Conservation (phyloP, 1,140 invertebrate species). For the Euschistus heros region DNA sequence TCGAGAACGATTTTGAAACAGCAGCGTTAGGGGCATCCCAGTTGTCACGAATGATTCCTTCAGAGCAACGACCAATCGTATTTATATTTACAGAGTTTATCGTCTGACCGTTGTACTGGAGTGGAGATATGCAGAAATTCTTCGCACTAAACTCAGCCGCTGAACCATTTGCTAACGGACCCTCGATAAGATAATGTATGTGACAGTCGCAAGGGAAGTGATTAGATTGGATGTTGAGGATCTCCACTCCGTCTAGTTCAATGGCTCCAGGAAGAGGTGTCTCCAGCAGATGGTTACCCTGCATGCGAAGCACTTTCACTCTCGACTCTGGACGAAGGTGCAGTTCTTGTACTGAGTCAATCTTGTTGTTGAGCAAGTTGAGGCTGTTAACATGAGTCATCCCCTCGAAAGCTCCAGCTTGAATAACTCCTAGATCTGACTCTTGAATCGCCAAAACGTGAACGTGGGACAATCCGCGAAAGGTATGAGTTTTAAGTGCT, state of each 20-base stretch:
- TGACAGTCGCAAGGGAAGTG: slow-evolving; percentile 78
- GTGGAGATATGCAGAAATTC: slow-evolving; percentile 73
- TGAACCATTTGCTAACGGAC: slow-evolving; percentile 55
- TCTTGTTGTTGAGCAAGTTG: slow-evolving; percentile 71
- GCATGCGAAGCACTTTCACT: slow-evolving; percentile 55
- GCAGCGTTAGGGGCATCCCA: slow-evolving; percentile 37
- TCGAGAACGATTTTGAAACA: not conserved
- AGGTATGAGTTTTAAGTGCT: slow-evolving; percentile 55
- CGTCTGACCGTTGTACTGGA: slow-evolving; percentile 63
- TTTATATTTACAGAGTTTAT: slow-evolving; percentile 59
- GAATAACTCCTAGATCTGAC: slow-evolving; percentile 62
- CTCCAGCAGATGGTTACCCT: slow-evolving; percentile 70
- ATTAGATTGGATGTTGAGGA: slow-evolving; percentile 56
- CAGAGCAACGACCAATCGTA: slow-evolving; percentile 49
- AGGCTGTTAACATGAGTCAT: slow-evolving; percentile 53
- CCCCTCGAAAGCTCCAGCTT: slow-evolving; percentile 58
- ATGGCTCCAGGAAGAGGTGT: slow-evolving; percentile 50
- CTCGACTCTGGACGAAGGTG: slow-evolving; percentile 53
- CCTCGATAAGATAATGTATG: slow-evolving; percentile 57
- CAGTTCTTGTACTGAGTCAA: slow-evolving; percentile 63
- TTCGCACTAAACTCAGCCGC: slow-evolving; percentile 53
- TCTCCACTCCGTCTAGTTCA: slow-evolving; percentile 51
- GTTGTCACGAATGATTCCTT: slow-evolving; percentile 52
- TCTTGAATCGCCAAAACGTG: slow-evolving; percentile 62
- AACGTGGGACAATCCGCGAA: slow-evolving; percentile 61